Evolutionary conservation across 2,113 vertebrate species (phyloP), one percentile per base, ranked within the genome.

Genomic region (Hemiscyllium ocellatum): DNA sequence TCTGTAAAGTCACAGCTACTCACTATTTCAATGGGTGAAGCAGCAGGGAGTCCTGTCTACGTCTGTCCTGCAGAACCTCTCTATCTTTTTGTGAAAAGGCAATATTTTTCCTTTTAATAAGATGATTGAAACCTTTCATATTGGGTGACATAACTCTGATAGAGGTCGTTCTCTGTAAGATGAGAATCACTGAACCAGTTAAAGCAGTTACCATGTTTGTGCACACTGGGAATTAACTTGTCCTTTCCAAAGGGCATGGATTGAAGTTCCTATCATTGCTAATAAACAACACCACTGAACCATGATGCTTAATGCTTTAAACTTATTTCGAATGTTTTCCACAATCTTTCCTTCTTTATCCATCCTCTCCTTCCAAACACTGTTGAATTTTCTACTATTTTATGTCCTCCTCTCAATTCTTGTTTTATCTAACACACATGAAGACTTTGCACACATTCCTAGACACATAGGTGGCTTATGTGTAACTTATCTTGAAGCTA

Each of bases 41-140:
- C 80, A 42, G 80, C 19, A 20, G 37, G 80, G 80, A 15, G 42
- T 17, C 80, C 15, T 19, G 56, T 83, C 37, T 20, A 6, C 52
- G 47, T 87, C 12, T 24, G 50, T 83, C 50, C 85, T 87, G 85
- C 8, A 52, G 47, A 24, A 87, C 3, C 42, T 52, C 42, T 8
- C 0, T 52, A 52, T 87, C 52, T 47, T 29, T 42, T 83, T 42
- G 37, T 5, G 37, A 17, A 42, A 87, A 52, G 47, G 85, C 52
- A 87, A 87, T 87, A 83, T 83, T 83, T 29, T 87, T 87, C 37
- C 85, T 87, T 87, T 87, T 52, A 87, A 87, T 52, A 50, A 52
- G 85, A 10, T 24, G 85, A 87, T 87, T 50, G 85, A 87, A 87
- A 87, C 47, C 85, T 26, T 87, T 87, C 85, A 50, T 7, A 52